phyloP scores from a whole-genome alignment of 2,888 invertebrate genomes.

The Muschampia plurimacula region DNA sequence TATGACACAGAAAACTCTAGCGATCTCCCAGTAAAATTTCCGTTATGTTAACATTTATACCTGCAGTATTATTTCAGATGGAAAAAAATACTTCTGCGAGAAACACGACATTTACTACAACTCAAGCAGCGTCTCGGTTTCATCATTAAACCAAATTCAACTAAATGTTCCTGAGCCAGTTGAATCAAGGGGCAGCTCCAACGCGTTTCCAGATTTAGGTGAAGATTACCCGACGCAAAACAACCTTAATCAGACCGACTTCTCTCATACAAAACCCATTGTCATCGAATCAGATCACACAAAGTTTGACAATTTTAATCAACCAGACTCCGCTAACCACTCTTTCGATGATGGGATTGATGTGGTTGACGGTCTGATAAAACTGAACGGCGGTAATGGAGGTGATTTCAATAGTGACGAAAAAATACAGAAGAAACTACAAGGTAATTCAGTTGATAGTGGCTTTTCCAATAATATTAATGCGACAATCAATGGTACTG shows the following conservation, averaged over 20 bases:
- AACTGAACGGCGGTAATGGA: constrained; percentile 56
- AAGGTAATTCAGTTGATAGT: constrained; percentile 77
- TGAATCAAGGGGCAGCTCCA: constrained; percentile 66
- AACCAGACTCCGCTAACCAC: constrained; percentile 74
- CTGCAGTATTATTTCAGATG: constrained; percentile 59
- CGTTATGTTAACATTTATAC: not conserved
- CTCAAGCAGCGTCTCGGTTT: constrained; percentile 74
- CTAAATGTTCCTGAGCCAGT: constrained; percentile 77
- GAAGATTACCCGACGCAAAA: constrained; percentile 79
- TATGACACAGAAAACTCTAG: too few species aligned
- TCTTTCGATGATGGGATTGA: constrained; percentile 78
- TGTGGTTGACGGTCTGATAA: constrained; percentile 69
- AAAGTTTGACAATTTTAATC: constrained; percentile 67
- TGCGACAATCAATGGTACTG: constrained; percentile 51
- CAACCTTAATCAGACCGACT: constrained; percentile 78
- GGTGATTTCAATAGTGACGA: constrained; percentile 53
- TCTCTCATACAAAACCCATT: constrained; percentile 78
- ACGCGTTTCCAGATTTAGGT: constrained; percentile 72
- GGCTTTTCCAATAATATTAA: constrained; percentile 77
- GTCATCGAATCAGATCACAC: constrained; percentile 75
- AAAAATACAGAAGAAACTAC: constrained; percentile 63
- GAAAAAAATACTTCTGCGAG: constrained; percentile 80
- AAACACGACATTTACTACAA: constrained; percentile 80
- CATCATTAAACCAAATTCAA: constrained; percentile 74
- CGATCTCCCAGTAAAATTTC: not conserved